Base-by-base conservation (phyloP, 2,113 vertebrate species). In the Myotis davidii region DNA sequence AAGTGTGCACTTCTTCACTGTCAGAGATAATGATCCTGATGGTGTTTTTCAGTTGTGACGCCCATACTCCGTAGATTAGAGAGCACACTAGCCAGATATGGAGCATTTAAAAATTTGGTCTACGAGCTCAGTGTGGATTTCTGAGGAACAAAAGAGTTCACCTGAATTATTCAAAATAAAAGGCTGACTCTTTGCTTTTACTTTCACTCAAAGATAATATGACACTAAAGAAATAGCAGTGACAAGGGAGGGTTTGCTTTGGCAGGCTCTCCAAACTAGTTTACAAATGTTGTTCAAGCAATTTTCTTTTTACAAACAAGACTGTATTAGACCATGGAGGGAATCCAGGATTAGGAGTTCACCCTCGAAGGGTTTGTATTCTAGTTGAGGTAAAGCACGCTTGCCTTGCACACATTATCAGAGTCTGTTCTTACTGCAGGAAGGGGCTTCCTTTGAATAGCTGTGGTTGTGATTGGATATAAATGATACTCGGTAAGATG, bases 151-250 rank as follows among this genome's bases (percentile, higher is more conserved):
- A 37, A 87, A 73, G 32, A 54, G 42, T 74, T 85, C 74, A 87
- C 79, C 67, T 94, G 81, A 95, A 85, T 92, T 90, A 90, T 95
- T 95, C 39, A 95, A 91, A 96, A 92, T 86, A 94, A 89, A 90
- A 93, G 64, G 42, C 79, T 85, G 50, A 78, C 69, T 87, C 2
- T 87, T 95, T 59, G 88, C 39, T 85, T 93, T 96, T 81, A 48
- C 64, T 94, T 94, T 87, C 65, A 88, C 85, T 85, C 79, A 97
- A 81, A 93, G 70, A 84, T 84, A 91, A 74, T 8, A 67, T 77
- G 74, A 87, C 76, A 93, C 65, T 9, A 29, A 93, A 90, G 52
- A 91, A 74, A 48, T 0, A 54, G 45, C 64, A n/a, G 39, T 89
- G 56, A 91, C 0, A 54, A 90, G 21, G 25, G 91, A 64, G 34